Evolutionary conservation across 2,113 vertebrate species (phyloP), one percentile per base, ranked within the genome.

Genomic region (Gymnocephalus cernua): DNA sequence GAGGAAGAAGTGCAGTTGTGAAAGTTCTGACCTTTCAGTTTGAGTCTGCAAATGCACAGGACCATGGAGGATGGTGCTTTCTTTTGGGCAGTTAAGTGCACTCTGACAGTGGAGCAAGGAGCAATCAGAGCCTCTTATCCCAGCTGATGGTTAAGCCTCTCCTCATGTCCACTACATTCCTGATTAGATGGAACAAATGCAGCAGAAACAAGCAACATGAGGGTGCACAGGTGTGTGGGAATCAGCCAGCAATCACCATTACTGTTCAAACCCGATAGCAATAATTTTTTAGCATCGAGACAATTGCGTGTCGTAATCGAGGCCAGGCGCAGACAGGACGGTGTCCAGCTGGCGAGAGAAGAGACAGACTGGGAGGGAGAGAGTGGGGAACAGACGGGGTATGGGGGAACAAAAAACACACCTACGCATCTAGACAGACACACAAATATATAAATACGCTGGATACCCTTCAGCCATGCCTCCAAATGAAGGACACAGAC

Each of bases 191-290:
- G 86, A 89, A 90, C 87, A 89, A 86, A 86, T 65, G 72, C 63
- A 66, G 87, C 79, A 61, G 64, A 85, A 91, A 88, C 74, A 78
- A 87, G 89, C 53, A 63, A 70, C 83, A 88, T 50, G 82, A 82
- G 86, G 80, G 82, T 51, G 70, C 88, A 89, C 93, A 94, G 93
- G 89, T 94, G 93, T 93, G 91, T 88, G 88, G 89, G 82, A 90
- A 77, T 85, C 80, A 62, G 89, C 85, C 91, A 84, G 90, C 86
- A 92, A 94, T 94, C 90, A 94, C 81, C 84, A 92, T 92, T 85
- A 86, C 86, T 78, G 81, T 81, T 91, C 84, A 89, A 86, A 87
- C 87, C 79, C 86, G 88, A 85, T 80, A 69, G 86, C 90, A 92
- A 95, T 95, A 93, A 89, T 90, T 84, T 69, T 69, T 91, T 85